These are phyloP conservation scores for Polydrusus pterygomalis DNA, from an alignment of 2,888 invertebrate genomes.

Conservation along the genomic window DNA sequence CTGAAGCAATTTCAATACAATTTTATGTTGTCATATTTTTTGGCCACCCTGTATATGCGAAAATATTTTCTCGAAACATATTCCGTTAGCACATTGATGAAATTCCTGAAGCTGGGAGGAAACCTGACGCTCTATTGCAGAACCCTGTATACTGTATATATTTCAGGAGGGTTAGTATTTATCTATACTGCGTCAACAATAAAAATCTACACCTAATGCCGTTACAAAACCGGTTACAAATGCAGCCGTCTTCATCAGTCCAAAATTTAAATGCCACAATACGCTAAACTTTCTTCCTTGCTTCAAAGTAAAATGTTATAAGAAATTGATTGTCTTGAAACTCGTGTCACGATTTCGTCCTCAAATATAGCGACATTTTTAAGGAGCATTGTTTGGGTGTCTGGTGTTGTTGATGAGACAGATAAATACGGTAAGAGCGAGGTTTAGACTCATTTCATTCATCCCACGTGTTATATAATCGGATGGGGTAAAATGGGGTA, in stretches of 20 bases:
- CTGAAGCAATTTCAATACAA: too few species aligned
- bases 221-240: background rate
- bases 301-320: slow-evolving; percentile 30
- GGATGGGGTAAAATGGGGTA: background rate
- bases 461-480: slow-evolving; percentile 35
- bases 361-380: slow-evolving; percentile 13
- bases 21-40: too few species aligned
- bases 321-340: slow-evolving; percentile 21
- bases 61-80: too few species aligned
- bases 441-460: slow-evolving; percentile 7
- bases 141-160: too few species aligned
- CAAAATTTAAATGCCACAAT: slow-evolving; percentile 15
- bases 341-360: slow-evolving; percentile 26
- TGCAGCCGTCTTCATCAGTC: background rate
- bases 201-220: too few species aligned
- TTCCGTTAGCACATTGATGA: too few species aligned
- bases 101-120: too few species aligned
- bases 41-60: too few species aligned
- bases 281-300: slow-evolving; percentile 18
- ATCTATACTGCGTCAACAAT: too few species aligned
- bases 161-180: too few species aligned
- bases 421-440: slow-evolving; percentile 6
- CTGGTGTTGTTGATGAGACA: slow-evolving; percentile 27
- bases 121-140: too few species aligned
- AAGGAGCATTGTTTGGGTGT: slow-evolving; percentile 36